Percentiles rank a stretch among this genome's conserved stretches.
Conservation (phyloP, 2,888 invertebrate genomes). For the Actias luna region DNA sequence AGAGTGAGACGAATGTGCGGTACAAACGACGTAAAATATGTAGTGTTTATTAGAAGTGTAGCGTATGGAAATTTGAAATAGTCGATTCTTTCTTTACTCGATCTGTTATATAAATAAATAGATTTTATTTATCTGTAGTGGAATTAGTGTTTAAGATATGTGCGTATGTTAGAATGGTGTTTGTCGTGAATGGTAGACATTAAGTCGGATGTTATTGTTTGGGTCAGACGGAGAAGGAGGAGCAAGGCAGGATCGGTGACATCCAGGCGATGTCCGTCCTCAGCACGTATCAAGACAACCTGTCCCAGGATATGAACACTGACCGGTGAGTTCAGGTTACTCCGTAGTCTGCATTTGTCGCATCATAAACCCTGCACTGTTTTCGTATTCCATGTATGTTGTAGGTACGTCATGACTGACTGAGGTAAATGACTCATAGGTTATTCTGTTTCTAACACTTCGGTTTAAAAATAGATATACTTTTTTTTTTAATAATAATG, state of each 20-base stretch:
- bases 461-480: neutral
- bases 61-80: neutral
- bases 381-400: neutral
- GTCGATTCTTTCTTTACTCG: neutral
- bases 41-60: constrained; percentile 21
- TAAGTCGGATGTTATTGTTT: constrained; percentile 9
- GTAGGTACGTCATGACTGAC: neutral
- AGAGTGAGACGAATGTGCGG: constrained; percentile 32
- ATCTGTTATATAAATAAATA: neutral
- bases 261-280: constrained; percentile 82
- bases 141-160: neutral
- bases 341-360: neutral
- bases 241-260: constrained; percentile 65
- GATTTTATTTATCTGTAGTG: neutral
- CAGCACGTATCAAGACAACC: constrained; percentile 81
- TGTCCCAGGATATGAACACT: constrained; percentile 83
- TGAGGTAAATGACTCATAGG: neutral
- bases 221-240: constrained; percentile 68
- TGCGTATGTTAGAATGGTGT: neutral
- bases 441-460: constrained; percentile 1
- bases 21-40: constrained; percentile 36
- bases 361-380: neutral
- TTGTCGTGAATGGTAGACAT: neutral
- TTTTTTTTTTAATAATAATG: neutral
- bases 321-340: constrained; percentile 74